These are phyloP conservation scores for Rhabdomys pumilio DNA, from an alignment of 2,797 vertebrate genomes.

Conservation along the genomic window DNA sequence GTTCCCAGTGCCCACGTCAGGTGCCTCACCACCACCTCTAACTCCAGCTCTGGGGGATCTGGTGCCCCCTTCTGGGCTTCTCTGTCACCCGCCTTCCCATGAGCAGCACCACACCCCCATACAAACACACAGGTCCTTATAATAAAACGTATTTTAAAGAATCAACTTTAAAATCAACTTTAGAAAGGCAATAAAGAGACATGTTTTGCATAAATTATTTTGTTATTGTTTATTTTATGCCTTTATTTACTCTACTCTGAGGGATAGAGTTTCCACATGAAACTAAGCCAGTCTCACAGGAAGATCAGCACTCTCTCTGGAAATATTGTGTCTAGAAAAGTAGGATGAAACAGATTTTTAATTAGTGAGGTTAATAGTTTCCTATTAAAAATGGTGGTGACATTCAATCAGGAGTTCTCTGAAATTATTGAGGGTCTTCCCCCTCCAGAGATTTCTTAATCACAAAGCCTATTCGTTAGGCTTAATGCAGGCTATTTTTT, in stretches of 20 bases:
- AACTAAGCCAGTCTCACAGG: not conserved
- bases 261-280: slow-evolving; percentile 30
- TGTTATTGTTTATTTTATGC: not conserved
- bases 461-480: slow-evolving; percentile 16
- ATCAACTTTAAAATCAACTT: slow-evolving; percentile 17
- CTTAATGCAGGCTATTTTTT: slow-evolving; percentile 47
- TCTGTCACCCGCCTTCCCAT: not conserved
- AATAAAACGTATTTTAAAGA: not conserved
- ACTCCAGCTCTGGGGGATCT: not conserved
- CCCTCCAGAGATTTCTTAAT: slow-evolving; percentile 42
- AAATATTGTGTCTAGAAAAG: slow-evolving; percentile 42
- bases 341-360: slow-evolving; percentile 57
- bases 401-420: slow-evolving; percentile 61
- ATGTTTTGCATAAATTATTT: not conserved
- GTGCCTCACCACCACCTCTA: not conserved
- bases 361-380: slow-evolving; percentile 63
- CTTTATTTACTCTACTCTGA: not conserved
- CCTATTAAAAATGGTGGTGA: slow-evolving; percentile 1
- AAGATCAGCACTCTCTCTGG: slow-evolving; percentile 19
- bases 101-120: not conserved
- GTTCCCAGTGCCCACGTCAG: not conserved
- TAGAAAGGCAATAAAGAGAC: slow-evolving; percentile 13
- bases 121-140: not conserved
- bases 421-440: slow-evolving; percentile 24
- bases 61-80: not conserved